These are phyloP conservation scores for Allolobophora icterica DNA, from an alignment of 2,888 invertebrate genomes.

Conservation along the genomic window DNA sequence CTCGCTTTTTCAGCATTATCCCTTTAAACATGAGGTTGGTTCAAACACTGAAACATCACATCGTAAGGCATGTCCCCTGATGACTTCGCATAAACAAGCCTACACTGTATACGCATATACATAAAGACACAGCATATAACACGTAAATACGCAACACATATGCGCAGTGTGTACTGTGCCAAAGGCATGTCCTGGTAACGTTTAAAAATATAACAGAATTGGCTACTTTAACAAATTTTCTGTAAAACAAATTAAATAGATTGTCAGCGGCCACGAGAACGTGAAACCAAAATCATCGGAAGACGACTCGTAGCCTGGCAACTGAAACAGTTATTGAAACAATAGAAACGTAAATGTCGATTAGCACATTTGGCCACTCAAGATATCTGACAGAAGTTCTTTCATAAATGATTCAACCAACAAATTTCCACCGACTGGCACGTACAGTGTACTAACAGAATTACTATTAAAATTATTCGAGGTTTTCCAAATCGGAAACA, in stretches of 20 bases:
- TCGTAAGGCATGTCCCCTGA: no score
- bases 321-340: not conserved
- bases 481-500: not conserved
- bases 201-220: not conserved
- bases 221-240: not conserved
- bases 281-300: not conserved
- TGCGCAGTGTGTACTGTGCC: no score
- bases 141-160: no score
- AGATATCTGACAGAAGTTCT: not conserved
- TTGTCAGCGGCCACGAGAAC: not conserved
- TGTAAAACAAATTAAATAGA: constrained; percentile 17
- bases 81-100: no score
- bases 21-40: no score
- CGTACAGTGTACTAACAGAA: not conserved
- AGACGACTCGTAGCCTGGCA: not conserved
- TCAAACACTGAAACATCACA: no score
- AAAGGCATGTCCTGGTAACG: no score
- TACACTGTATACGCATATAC: no score
- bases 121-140: no score
- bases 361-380: not conserved
- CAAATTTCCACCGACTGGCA: not conserved
- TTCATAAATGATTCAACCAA: not conserved
- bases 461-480: not conserved
- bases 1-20: no score
- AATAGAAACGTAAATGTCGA: not conserved